phyloP scores from a whole-genome alignment of 2,888 invertebrate species.

The Tinea pellionella region DNA sequence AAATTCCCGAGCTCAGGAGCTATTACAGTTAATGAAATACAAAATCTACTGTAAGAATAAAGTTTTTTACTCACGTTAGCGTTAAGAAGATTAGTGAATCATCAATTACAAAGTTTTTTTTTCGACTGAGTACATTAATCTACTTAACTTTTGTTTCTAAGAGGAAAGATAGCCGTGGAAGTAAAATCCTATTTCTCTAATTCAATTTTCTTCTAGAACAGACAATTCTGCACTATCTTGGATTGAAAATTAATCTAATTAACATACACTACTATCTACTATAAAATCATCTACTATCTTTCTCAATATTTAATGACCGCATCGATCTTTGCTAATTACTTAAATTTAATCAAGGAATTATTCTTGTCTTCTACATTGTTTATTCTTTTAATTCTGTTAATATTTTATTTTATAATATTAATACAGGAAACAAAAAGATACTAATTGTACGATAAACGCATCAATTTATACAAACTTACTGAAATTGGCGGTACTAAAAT shows the following conservation, averaged over 20 bases:
- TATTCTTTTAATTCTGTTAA: too few species aligned
- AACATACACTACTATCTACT: conserved; percentile 1
- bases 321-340: not conserved
- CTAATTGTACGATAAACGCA: too few species aligned
- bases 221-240: conserved; percentile 11
- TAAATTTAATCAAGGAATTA: not conserved
- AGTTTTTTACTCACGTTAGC: conserved; percentile 5
- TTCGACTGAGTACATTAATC: conserved; percentile 29
- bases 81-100: conserved; percentile 37
- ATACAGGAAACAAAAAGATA: too few species aligned
- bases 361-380: not conserved
- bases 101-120: conserved; percentile 46
- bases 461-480: too few species aligned
- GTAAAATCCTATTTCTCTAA: conserved; percentile 12
- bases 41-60: not conserved
- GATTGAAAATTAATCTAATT: conserved; percentile 14
- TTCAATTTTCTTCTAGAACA: conserved; percentile 10
- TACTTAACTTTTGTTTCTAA: conserved; percentile 29
- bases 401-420: too few species aligned
- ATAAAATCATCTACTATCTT: not conserved
- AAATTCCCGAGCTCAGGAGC: not conserved
- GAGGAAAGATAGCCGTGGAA: conserved; percentile 9
- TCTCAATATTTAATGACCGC: not conserved
- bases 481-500: too few species aligned
- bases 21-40: conserved; percentile 3